Conservation (phyloP, 23 tunicate genomes). For the Trididemnum nubilum region DNA sequence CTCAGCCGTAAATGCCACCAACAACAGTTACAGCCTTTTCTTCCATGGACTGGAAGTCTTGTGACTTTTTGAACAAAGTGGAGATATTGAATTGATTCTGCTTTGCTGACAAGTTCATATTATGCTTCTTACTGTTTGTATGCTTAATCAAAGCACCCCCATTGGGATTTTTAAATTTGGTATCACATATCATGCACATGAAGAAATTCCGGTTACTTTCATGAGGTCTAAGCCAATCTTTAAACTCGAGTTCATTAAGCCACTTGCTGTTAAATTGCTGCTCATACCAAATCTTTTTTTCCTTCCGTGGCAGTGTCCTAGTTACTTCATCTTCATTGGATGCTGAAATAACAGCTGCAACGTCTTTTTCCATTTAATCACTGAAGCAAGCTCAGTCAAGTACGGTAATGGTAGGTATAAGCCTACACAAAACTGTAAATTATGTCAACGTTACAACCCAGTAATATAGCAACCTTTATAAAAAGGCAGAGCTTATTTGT, state of each 20-base stretch:
- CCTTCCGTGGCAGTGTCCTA: neutral
- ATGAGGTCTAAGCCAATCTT: slow-evolving; percentile 4
- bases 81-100: neutral
- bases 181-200: neutral
- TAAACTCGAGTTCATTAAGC: neutral
- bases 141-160: slow-evolving; percentile 19
- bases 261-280: neutral
- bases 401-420: too few relatives aligned
- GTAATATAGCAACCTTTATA: too few relatives aligned
- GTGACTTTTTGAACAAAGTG: slow-evolving; percentile 2
- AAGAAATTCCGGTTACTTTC: neutral
- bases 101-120: slow-evolving; percentile 1
- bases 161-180: slow-evolving; percentile 7
- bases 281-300: slow-evolving; percentile 1
- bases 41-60: neutral
- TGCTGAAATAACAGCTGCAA: neutral
- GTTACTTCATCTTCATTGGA: neutral
- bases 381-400: too few relatives aligned
- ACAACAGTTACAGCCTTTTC: slow-evolving; percentile 13
- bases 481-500: too few relatives aligned
- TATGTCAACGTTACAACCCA: too few relatives aligned
- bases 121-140: slow-evolving; percentile 6
- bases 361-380: neutral
- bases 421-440: too few relatives aligned
- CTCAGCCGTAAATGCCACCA: slow-evolving; percentile 9